Evolutionary conservation across 2,888 invertebrate genomes (phyloP).

Genomic region (Trachelus iudaicus): DNA sequence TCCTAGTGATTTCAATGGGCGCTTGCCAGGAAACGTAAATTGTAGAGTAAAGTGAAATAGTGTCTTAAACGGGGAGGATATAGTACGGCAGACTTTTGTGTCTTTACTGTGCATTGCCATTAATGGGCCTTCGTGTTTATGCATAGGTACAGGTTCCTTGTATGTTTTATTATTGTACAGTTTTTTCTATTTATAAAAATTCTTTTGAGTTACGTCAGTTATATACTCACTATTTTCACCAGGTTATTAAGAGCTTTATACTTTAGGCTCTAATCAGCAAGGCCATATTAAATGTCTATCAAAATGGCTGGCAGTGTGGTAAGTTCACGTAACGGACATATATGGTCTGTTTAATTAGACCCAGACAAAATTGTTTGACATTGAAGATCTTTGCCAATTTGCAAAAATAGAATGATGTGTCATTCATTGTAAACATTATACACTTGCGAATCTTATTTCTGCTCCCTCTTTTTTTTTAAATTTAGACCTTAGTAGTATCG

Average conservation of each 20-base stretch:
- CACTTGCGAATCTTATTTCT: neutral
- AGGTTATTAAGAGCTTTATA: neutral
- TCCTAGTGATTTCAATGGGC: neutral
- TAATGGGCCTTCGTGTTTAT: neutral
- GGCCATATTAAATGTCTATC: neutral
- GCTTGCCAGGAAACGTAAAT: neutral
- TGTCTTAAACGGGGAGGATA: neutral
- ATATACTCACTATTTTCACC: neutral
- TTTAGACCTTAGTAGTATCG: neutral
- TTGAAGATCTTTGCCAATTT: conserved; percentile 39
- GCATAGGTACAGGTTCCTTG: neutral
- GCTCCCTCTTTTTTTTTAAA: neutral
- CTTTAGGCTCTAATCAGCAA: neutral
- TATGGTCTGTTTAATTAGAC: conserved; percentile 16
- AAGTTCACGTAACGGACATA: neutral
- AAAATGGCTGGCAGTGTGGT: neutral
- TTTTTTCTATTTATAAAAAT: neutral
- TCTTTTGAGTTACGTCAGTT: neutral
- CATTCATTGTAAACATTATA: neutral
- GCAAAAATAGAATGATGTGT: conserved; percentile 30
- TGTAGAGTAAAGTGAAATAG: neutral
- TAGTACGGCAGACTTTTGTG: neutral
- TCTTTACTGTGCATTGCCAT: neutral
- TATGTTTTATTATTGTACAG: neutral
- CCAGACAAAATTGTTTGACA: conserved; percentile 32